phyloP scores from a whole-genome alignment of 92 coral and sea anemone genomes.

The Porites divaricata region DNA sequence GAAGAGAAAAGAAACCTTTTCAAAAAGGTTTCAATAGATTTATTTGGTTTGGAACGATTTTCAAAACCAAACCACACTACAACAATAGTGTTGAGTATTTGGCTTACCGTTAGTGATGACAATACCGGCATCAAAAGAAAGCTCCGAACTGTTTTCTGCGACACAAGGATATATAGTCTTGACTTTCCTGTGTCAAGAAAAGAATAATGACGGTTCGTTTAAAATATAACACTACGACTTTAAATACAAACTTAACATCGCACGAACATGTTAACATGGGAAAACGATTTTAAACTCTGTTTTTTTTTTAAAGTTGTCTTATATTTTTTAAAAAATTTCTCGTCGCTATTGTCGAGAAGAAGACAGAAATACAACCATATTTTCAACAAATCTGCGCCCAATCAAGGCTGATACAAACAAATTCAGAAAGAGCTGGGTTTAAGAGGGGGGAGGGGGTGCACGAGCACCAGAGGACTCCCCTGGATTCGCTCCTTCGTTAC shows the following conservation, averaged over 20 bases:
- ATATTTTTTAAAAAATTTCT: too few relatives aligned
- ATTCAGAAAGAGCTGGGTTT: too few relatives aligned
- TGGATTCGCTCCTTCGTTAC: too few relatives aligned
- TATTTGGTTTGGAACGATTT: neutral
- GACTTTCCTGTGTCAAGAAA: slow-evolving; percentile 75
- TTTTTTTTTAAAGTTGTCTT: too few relatives aligned
- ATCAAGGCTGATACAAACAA: too few relatives aligned
- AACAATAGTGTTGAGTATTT: neutral
- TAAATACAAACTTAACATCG: neutral
- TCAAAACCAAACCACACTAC: too few relatives aligned
- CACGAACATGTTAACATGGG: neutral
- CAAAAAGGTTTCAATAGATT: neutral
- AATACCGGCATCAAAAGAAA: slow-evolving; percentile 93
- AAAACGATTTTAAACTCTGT: neutral
- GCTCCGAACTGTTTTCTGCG: slow-evolving; percentile 94
- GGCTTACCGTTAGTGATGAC: slow-evolving; percentile 87
- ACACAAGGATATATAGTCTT: slow-evolving; percentile 94
- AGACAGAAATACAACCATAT: too few relatives aligned
- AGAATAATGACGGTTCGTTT: neutral
- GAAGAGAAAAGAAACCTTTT: neutral
- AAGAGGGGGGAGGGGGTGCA: too few relatives aligned
- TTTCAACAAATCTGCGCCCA: too few relatives aligned
- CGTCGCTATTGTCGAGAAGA: too few relatives aligned
- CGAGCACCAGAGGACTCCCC: too few relatives aligned
- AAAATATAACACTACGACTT: neutral